These are phyloP conservation scores for Noctua pronuba DNA, from an alignment of 2,888 invertebrate genomes.

Conservation along the genomic window DNA sequence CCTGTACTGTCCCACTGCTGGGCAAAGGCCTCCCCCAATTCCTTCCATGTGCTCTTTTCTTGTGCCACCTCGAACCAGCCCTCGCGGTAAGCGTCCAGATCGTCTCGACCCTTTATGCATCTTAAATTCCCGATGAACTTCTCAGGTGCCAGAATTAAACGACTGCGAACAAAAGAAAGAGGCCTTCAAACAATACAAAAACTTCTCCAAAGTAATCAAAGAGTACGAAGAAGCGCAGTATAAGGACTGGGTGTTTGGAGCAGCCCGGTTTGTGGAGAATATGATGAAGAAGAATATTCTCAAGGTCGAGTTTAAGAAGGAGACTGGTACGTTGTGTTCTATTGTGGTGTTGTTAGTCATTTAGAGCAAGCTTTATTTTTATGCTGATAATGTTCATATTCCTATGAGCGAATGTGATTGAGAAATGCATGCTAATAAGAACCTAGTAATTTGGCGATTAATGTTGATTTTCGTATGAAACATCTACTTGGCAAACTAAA, in stretches of 20 bases:
- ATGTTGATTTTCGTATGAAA: neutral
- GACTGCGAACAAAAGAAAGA: slow-evolving; percentile 93
- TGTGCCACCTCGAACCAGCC: too few relatives aligned
- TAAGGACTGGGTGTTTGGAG: slow-evolving; percentile 92
- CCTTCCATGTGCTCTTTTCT: too few relatives aligned
- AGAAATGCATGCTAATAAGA: neutral
- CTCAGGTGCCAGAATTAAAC: slow-evolving; percentile 92
- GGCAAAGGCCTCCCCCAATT: too few relatives aligned
- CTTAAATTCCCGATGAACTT: neutral
- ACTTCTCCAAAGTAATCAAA: slow-evolving; percentile 93
- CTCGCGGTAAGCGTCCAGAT: too few relatives aligned
- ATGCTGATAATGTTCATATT: neutral
- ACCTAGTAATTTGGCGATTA: neutral
- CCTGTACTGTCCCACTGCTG: too few relatives aligned
- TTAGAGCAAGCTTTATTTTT: neutral
- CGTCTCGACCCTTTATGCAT: too few relatives aligned
- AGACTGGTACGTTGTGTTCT: slow-evolving; percentile 71
- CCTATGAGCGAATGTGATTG: neutral
- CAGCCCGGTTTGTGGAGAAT: slow-evolving; percentile 91
- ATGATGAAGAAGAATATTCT: slow-evolving; percentile 93
- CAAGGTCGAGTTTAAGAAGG: slow-evolving; percentile 88
- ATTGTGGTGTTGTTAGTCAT: neutral
- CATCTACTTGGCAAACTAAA: neutral
- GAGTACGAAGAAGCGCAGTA: slow-evolving; percentile 94
- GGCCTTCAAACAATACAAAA: slow-evolving; percentile 95